Conservation (phyloP, 2,113 vertebrate species). For the Sardina pilchardus region DNA sequence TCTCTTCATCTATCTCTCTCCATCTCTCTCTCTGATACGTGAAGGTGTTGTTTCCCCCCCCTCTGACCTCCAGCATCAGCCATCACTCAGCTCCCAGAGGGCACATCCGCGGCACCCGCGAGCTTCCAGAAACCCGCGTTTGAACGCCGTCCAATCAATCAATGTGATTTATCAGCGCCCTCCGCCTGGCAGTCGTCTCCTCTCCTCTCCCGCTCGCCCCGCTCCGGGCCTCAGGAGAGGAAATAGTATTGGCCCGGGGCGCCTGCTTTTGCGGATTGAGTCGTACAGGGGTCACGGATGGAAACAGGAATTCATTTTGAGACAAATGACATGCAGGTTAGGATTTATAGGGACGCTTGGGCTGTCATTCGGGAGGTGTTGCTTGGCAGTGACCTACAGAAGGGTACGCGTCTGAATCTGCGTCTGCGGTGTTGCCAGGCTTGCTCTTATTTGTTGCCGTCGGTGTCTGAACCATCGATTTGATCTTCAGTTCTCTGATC, state of each 20-base stretch:
- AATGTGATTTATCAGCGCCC: neutral
- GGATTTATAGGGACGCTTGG: neutral
- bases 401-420: neutral
- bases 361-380: neutral
- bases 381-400: neutral
- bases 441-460: neutral
- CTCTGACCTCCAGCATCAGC: neutral
- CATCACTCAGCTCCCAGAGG: neutral
- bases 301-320: neutral
- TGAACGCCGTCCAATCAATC: neutral
- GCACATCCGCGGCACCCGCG: neutral
- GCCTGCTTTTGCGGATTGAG: neutral
- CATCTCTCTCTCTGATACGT: neutral
- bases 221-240: neutral
- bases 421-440: neutral
- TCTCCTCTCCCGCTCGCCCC: slow-evolving; percentile 18
- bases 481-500: too few species aligned
- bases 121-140: neutral
- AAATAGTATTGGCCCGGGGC: neutral
- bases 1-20: neutral
- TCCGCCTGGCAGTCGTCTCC: neutral
- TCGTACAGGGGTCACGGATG: neutral
- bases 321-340: neutral
- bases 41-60: neutral
- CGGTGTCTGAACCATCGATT: neutral